Evolutionary conservation across 2,113 vertebrate species (phyloP).

Genomic region (Sapajus apella): DNA sequence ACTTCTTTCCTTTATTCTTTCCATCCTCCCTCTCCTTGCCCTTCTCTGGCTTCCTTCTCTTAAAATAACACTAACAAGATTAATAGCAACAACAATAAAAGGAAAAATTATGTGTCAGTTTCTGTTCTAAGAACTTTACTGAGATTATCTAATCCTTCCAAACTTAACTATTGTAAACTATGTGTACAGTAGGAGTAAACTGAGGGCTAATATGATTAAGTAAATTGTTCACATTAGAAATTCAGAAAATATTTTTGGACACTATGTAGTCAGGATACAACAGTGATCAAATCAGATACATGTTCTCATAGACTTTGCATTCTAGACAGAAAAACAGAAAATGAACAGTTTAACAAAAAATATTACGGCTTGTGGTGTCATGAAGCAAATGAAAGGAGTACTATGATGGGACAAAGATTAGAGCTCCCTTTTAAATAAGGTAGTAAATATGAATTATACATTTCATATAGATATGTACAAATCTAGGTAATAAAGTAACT

Average conservation of each 20-base stretch:
- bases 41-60: neutral
- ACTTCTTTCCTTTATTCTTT: neutral
- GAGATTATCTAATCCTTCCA: neutral
- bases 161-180: neutral
- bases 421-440: neutral
- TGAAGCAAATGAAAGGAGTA: neutral
- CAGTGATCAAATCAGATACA: neutral
- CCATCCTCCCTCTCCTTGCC: accelerated
- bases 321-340: neutral
- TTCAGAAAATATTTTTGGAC: neutral
- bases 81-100: neutral
- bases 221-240: neutral
- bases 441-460: neutral
- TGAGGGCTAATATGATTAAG: neutral
- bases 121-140: too few relatives aligned
- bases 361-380: neutral
- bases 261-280: neutral
- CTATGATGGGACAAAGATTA: neutral
- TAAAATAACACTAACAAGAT: neutral
- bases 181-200: neutral
- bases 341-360: neutral
- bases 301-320: neutral
- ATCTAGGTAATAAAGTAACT: neutral
- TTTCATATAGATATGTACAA: neutral
- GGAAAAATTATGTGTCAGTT: neutral